Evolutionary conservation across 2,888 invertebrate genomes (phyloP).

Genomic region (Sceliomorpha sp.): DNA sequence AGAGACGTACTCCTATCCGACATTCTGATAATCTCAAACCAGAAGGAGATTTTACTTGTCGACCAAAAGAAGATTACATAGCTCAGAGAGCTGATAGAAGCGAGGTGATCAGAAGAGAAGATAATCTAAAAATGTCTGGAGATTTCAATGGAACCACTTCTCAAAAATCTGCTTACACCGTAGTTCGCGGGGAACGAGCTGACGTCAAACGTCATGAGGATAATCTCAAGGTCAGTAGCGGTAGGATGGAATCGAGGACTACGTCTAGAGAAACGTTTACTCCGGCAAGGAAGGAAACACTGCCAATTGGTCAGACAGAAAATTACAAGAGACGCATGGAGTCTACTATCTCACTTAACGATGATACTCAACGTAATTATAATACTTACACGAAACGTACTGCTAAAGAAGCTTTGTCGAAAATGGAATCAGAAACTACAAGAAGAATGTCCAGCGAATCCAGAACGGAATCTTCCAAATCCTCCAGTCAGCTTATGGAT

Average conservation of each 20-base stretch:
- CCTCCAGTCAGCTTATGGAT: slow-evolving; percentile 76
- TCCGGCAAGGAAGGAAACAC: slow-evolving; percentile 81
- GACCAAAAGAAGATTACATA: slow-evolving; percentile 80
- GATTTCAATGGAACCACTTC: slow-evolving; percentile 81
- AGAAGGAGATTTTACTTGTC: slow-evolving; percentile 81
- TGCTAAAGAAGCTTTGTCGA: slow-evolving; percentile 67
- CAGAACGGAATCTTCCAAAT: slow-evolving; percentile 81
- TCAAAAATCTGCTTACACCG: slow-evolving; percentile 80
- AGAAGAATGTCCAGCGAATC: slow-evolving; percentile 60
- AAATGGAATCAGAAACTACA: too few species aligned
- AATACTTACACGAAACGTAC: slow-evolving; percentile 80
- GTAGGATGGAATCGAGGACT: slow-evolving; percentile 82
- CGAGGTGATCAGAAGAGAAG: slow-evolving; percentile 80
- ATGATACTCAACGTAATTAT: slow-evolving; percentile 83
- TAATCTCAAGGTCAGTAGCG: slow-evolving; percentile 82
- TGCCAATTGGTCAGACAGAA: slow-evolving; percentile 81
- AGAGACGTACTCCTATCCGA: slow-evolving; percentile 75
- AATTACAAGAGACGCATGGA: slow-evolving; percentile 85
- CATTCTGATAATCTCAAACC: slow-evolving; percentile 81
- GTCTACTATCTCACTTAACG: slow-evolving; percentile 85
- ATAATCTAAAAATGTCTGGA: slow-evolving; percentile 80
- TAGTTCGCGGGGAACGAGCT: slow-evolving; percentile 78
- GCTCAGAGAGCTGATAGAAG: slow-evolving; percentile 82
- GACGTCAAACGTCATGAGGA: slow-evolving; percentile 76
- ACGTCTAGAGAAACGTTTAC: slow-evolving; percentile 82